Conservation (phyloP, 2,113 vertebrate genomes). For the Tragelaphus imberbis region DNA sequence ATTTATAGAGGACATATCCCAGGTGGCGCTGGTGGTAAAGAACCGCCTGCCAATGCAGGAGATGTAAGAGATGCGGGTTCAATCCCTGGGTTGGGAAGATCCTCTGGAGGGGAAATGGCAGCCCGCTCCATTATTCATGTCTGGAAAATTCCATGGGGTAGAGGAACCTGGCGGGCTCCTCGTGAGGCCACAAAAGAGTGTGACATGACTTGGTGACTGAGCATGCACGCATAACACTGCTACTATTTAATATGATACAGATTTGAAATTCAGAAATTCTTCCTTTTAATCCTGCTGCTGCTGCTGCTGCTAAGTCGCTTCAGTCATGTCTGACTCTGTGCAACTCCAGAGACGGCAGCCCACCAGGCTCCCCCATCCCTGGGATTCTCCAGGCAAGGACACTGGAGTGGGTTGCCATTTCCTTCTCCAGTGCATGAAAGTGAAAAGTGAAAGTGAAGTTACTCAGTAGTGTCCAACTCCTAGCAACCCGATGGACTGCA, state of each 20-base stretch:
- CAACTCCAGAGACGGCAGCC: too few relatives aligned
- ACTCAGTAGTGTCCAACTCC: too few relatives aligned
- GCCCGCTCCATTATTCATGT: neutral
- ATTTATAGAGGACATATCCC: neutral
- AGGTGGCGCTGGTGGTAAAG: neutral
- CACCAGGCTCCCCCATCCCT: too few relatives aligned
- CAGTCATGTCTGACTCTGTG: too few relatives aligned
- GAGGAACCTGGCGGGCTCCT: neutral
- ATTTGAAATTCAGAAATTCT: slow-evolving; percentile 1
- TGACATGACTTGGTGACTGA: neutral
- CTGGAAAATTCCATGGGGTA: neutral
- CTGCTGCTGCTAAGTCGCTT: too few relatives aligned
- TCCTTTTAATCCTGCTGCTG: neutral
- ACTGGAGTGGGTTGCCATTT: too few relatives aligned
- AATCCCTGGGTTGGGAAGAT: neutral
- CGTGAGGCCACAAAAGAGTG: neutral
- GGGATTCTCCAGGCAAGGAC: too few relatives aligned
- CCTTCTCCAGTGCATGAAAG: too few relatives aligned
- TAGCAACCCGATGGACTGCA: too few relatives aligned
- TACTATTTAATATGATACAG: neutral
- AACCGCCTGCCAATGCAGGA: neutral
- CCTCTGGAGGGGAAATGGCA: neutral
- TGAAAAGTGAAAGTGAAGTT: too few relatives aligned
- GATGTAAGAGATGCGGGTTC: neutral
- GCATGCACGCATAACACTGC: neutral